Base-by-base conservation (phyloP, 2,113 vertebrate species). In the Siphamia tubifer region DNA sequence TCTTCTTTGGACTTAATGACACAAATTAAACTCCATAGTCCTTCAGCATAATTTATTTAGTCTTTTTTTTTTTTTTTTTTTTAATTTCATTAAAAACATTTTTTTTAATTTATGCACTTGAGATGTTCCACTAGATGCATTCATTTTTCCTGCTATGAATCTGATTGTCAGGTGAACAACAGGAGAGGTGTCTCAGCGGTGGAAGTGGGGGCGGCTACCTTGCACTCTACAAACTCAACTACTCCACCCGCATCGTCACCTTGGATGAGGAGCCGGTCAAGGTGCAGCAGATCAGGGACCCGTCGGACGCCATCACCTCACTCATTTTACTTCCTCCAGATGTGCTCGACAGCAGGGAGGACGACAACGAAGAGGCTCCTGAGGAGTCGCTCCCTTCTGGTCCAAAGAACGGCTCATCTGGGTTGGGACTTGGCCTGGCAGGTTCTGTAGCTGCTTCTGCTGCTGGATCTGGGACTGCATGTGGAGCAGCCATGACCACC, bases 191-290 rank as follows among this genome's bases (percentile, higher is more conserved):
- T 5, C 53, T 57, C 2, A 82, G 58, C n/a, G 65, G 84, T 9
- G 72, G 81, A 19, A 79, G 78, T 2, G 91, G 89, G 53, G 98
- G 97, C 35, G 96, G 98, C 32, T 99, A 98, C 81, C 91, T 99
- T 63, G 93, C 96, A 8, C 95, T 99, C 83, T 99, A 98, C 86
- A 99, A 98, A 79, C 96, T 99, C 81, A 98, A 99, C 92, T 99
- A 98, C 90, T 94, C 96, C 69, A 98, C 96, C 36, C 94, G 96
- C 49, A 96, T 99, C 64, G 97, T 99, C 79, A 99, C 98, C 60
- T 88, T 99, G 79, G 95, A 98, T 63, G 96, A 98, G 82, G 96
- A 99, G 49, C 98, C 98, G 0, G 85, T 99, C 66, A 98, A 96
- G 93, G 93, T 99, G 57, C 96, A 98, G 79, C 96, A 98, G 91